Percentiles rank a stretch among this genome's conserved stretches.
Conservation (phyloP, 1,140 invertebrate genomes). For the Halesus radiatus region DNA sequence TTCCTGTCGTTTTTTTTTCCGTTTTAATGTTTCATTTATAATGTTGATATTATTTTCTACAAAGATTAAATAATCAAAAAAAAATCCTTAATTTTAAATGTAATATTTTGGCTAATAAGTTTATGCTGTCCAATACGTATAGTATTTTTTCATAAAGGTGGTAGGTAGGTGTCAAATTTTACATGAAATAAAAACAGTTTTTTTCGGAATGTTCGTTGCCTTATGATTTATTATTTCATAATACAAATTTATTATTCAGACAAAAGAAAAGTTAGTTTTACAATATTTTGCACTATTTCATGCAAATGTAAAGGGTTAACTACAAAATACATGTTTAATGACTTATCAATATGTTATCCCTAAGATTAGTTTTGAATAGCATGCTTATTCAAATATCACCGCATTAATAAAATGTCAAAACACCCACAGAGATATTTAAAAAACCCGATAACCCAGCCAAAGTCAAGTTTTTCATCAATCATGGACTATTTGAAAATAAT, state of each 20-base stretch:
- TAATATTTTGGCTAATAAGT: no score
- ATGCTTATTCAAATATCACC: neutral
- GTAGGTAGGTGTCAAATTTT: no score
- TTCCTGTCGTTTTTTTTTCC: no score
- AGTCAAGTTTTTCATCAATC: slow-evolving; percentile 1
- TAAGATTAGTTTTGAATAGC: neutral
- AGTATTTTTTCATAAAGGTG: no score
- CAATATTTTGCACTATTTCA: neutral
- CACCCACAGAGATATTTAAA: neutral
- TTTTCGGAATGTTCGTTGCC: slow-evolving; percentile 31
- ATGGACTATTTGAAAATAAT: no score
- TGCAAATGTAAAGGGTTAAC: neutral
- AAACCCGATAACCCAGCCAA: slow-evolving; percentile 23
- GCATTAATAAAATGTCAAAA: neutral
- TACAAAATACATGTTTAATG: neutral
- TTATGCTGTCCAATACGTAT: no score
- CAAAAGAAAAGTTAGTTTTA: neutral
- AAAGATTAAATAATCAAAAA: no score
- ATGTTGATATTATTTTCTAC: no score
- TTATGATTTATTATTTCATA: slow-evolving; percentile 31
- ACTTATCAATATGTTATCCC: neutral
- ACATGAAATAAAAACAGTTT: neutral
- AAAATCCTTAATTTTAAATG: no score
- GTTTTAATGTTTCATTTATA: no score
- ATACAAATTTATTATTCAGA: slow-evolving; percentile 18